A percentile compares a stretch with the other conserved stretches of the same genome.
These are phyloP conservation scores for Miltochrista miniata DNA, from an alignment of 2,888 invertebrate genomes.

Conservation along the genomic window DNA sequence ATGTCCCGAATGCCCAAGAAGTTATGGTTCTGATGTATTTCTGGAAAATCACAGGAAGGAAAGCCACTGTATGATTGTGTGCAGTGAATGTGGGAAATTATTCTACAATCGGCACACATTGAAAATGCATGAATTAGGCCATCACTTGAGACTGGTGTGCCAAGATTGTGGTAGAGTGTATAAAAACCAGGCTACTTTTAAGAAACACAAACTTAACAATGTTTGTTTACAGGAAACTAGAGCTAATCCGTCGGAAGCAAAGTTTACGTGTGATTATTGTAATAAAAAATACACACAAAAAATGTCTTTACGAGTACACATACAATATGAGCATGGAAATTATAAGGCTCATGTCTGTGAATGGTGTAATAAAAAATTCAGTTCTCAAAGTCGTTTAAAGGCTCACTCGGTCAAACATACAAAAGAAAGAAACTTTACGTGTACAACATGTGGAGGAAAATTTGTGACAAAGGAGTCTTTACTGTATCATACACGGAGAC, in stretches of 20 bases:
- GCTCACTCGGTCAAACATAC: slow-evolving; percentile 73
- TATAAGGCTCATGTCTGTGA: slow-evolving; percentile 67
- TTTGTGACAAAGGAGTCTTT: slow-evolving; percentile 70
- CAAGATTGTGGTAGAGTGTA: slow-evolving; percentile 65
- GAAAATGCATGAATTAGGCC: slow-evolving; percentile 59
- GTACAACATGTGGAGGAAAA: slow-evolving; percentile 57
- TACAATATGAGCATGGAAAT: slow-evolving; percentile 69
- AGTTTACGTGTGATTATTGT: slow-evolving; percentile 69
- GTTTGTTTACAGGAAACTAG: slow-evolving; percentile 59
- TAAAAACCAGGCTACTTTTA: slow-evolving; percentile 60
- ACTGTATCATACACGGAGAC: slow-evolving; percentile 68
- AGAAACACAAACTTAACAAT: slow-evolving; percentile 59
- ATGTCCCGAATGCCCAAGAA: slow-evolving; percentile 53
- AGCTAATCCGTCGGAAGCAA: slow-evolving; percentile 56
- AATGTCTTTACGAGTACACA: slow-evolving; percentile 66
- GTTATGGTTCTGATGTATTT: slow-evolving; percentile 47
- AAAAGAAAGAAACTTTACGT: slow-evolving; percentile 63
- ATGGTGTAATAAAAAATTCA: slow-evolving; percentile 71
- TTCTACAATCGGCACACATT: slow-evolving; percentile 56
- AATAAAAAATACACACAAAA: slow-evolving; percentile 71
- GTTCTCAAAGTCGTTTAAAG: slow-evolving; percentile 65
- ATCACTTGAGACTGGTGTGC: slow-evolving; percentile 57
- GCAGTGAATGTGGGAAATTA: slow-evolving; percentile 62
- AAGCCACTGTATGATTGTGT: slow-evolving; percentile 52
- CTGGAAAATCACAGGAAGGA: slow-evolving; percentile 51